A percentile compares a stretch with the other conserved stretches of the same genome.
phyloP scores from a whole-genome alignment of 2,888 invertebrate genomes.

The Onchidella celtica region DNA sequence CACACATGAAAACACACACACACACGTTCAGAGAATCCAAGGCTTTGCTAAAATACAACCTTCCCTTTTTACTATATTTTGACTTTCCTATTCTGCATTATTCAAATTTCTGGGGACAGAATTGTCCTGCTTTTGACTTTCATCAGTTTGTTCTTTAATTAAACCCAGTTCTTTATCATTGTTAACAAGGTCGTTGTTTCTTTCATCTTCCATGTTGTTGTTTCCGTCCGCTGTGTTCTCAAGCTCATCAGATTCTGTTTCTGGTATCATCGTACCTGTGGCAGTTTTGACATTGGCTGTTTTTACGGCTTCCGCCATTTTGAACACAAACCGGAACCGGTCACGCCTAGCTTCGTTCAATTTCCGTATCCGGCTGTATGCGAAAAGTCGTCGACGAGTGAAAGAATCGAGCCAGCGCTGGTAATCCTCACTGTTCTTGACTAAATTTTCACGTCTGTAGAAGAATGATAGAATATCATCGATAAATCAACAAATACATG shows the following conservation, averaged over 20 bases:
- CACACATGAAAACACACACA: no score
- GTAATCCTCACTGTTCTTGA: slow-evolving; percentile 5
- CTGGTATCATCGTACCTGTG: no score
- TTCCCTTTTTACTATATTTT: no score
- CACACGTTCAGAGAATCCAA: no score
- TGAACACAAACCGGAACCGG: not conserved
- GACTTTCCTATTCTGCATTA: no score
- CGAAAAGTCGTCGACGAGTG: slow-evolving; percentile 42
- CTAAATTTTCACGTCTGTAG: not conserved
- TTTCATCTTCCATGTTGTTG: not conserved
- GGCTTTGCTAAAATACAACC: no score
- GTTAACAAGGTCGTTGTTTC: no score
- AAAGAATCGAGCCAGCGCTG: slow-evolving; percentile 25
- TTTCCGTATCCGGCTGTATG: slow-evolving; percentile 29
- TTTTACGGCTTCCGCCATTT: not conserved
- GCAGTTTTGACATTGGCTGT: not conserved
- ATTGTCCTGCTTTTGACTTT: no score
- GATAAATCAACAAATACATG: not conserved
- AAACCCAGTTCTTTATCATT: no score
- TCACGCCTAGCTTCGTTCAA: not conserved
- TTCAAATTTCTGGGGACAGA: no score
- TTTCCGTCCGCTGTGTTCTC: not conserved
- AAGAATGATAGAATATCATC: not conserved
- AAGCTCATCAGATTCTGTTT: not conserved
- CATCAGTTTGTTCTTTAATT: no score